Conservation (phyloP, 2,888 invertebrate genomes). For the Germaria angustata region DNA sequence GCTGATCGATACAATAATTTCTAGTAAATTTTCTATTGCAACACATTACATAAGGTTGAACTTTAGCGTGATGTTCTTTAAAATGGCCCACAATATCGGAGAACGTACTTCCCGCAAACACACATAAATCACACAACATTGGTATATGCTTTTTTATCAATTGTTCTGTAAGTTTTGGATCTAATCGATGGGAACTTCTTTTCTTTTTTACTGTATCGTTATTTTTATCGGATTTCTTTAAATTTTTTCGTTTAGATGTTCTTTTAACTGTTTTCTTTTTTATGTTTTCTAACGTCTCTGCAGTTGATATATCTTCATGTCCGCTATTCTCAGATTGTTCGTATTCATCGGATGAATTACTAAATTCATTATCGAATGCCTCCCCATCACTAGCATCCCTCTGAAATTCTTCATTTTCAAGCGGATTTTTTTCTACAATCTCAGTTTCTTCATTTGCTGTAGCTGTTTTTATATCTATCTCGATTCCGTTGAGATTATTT, state of each 20-base stretch:
- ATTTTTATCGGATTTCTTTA: not conserved
- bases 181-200: constrained; percentile 32
- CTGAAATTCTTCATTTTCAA: constrained; percentile 22
- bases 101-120: constrained; percentile 73
- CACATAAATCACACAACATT: constrained; percentile 78
- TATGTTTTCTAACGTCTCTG: not conserved
- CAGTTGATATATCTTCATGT: not conserved
- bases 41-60: constrained; percentile 75
- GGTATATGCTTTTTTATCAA: constrained; percentile 77
- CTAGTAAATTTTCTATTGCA: constrained; percentile 78
- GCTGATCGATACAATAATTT: constrained; percentile 76
- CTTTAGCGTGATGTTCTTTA: constrained; percentile 72
- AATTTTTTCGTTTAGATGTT: constrained; percentile 8
- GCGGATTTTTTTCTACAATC: constrained; percentile 25
- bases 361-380: constrained; percentile 13
- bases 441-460: not conserved
- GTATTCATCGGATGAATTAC: constrained; percentile 23
- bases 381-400: not conserved
- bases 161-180: constrained; percentile 71
- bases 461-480: constrained; percentile 6
- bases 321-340: constrained; percentile 36
- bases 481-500: constrained; percentile 29
- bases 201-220: constrained; percentile 13
- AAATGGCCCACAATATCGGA: constrained; percentile 76
- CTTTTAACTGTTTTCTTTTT: not conserved